phyloP scores from a whole-genome alignment of 2,113 vertebrate species.

The Eudorcas thomsonii region DNA sequence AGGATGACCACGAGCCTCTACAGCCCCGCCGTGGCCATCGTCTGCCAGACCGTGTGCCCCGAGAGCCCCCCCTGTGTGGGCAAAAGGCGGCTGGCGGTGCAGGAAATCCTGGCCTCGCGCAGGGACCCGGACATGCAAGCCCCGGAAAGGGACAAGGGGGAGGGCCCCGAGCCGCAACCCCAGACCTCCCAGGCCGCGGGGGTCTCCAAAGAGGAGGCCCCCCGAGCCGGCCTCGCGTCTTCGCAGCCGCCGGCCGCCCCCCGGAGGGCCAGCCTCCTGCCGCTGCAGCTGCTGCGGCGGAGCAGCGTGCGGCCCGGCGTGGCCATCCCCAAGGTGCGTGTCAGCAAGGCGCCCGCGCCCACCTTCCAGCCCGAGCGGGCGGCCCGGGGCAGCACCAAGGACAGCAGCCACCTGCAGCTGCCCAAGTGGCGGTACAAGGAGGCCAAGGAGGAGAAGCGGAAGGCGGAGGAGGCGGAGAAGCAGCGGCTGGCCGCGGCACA shows the following conservation, averaged over 20 bases:
- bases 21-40: conserved; percentile 89
- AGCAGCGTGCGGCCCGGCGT: conserved; percentile 91
- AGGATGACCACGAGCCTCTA: conserved; percentile 89
- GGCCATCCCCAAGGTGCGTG: conserved; percentile 89
- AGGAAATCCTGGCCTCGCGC: conserved; percentile 88
- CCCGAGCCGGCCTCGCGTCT: conserved; percentile 84
- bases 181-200: conserved; percentile 83
- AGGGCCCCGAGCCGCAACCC: conserved; percentile 80
- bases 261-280: conserved; percentile 88
- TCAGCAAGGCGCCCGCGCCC: conserved; percentile 89
- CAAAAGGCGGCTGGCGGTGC: conserved; percentile 88
- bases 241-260: conserved; percentile 45
- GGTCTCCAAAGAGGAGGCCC: conserved; percentile 80
- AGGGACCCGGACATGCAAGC: conserved; percentile 76
- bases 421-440: conserved; percentile 98
- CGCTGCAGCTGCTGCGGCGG: conserved; percentile 85
- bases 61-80: conserved; percentile 90
- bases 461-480: conserved; percentile 90
- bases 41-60: conserved; percentile 91
- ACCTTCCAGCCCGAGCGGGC: conserved; percentile 87
- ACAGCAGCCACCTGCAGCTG: conserved; percentile 88
- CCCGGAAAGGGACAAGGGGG: conserved; percentile 74
- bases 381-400: conserved; percentile 82
- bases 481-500: conserved; percentile 81
- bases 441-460: conserved; percentile 91